Evolutionary conservation across 2,113 vertebrate genomes (phyloP).

Genomic region (Percina caprodes): DNA sequence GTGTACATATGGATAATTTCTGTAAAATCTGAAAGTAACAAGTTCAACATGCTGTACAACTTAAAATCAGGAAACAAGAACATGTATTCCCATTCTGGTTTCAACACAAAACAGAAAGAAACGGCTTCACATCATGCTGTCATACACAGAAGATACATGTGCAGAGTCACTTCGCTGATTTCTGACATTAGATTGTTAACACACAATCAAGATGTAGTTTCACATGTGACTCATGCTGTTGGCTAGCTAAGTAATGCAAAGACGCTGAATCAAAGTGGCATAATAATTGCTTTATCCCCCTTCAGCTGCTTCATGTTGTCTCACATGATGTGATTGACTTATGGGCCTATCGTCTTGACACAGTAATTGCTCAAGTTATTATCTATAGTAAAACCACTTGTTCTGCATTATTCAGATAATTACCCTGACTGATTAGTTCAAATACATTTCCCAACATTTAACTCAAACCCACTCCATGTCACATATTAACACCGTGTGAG

Average conservation of each 20-base stretch:
- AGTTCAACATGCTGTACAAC: conserved; percentile 22
- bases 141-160: background rate
- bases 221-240: conserved; percentile 24
- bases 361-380: conserved; percentile 47
- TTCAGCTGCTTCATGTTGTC: conserved; percentile 39
- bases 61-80: background rate
- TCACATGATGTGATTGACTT: conserved; percentile 44
- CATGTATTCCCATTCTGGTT: conserved; percentile 2
- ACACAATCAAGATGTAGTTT: background rate
- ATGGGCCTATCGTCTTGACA: conserved; percentile 30
- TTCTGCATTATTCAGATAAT: conserved; percentile 53
- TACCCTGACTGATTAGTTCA: conserved; percentile 49
- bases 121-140: background rate
- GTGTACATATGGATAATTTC: background rate
- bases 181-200: background rate
- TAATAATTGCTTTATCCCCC: conserved; percentile 49
- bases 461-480: conserved; percentile 30
- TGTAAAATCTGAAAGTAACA: conserved; percentile 5
- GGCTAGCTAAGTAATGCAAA: conserved; percentile 33
- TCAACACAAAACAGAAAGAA: conserved; percentile 11
- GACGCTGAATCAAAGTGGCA: conserved; percentile 27
- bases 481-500: conserved; percentile 34
- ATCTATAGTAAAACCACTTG: conserved; percentile 47
- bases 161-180: background rate
- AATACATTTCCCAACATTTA: conserved; percentile 47